Percentiles rank a stretch among this genome's conserved stretches.
phyloP scores from a whole-genome alignment of 2,113 vertebrate genomes.

The Oplegnathus fasciatus region DNA sequence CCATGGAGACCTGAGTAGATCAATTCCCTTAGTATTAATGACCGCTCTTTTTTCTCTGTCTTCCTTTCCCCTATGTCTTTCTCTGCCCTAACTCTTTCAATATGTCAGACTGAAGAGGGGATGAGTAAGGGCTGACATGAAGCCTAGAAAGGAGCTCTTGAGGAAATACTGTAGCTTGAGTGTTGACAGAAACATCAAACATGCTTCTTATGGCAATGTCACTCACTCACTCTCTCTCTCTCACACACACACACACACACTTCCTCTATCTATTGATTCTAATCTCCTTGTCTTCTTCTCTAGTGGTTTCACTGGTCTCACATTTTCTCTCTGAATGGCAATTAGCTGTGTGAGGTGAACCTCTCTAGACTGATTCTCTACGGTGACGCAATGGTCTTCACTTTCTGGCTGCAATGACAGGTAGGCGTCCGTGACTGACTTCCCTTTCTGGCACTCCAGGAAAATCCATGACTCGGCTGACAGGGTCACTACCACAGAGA shows the following conservation, averaged over 20 bases:
- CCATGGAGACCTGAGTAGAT: constrained; percentile 72
- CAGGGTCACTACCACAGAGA: constrained; percentile 43
- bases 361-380: constrained; percentile 18
- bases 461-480: constrained; percentile 48
- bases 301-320: constrained; percentile 47
- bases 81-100: constrained; percentile 52
- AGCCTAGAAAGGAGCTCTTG: constrained; percentile 53
- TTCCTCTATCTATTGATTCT: constrained; percentile 44
- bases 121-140: constrained; percentile 53
- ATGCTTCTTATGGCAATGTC: constrained; percentile 52
- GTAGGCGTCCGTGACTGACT: constrained; percentile 5
- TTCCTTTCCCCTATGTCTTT: constrained; percentile 36
- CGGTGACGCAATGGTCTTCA: constrained; percentile 23
- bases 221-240: constrained; percentile 18
- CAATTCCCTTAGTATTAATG: constrained; percentile 79
- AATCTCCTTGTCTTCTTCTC: constrained; percentile 47
- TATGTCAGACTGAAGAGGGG: constrained; percentile 50
- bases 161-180: constrained; percentile 55
- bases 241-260: background rate
- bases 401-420: constrained; percentile 31
- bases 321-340: constrained; percentile 50
- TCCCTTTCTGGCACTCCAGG: constrained; percentile 11
- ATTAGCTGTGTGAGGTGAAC: constrained; percentile 19
- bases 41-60: constrained; percentile 44
- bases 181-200: constrained; percentile 69